A percentile compares a stretch with the other conserved stretches of the same genome.
These are phyloP conservation scores for Calameuta pallipes DNA, from an alignment of 2,888 invertebrate genomes.

Conservation along the genomic window DNA sequence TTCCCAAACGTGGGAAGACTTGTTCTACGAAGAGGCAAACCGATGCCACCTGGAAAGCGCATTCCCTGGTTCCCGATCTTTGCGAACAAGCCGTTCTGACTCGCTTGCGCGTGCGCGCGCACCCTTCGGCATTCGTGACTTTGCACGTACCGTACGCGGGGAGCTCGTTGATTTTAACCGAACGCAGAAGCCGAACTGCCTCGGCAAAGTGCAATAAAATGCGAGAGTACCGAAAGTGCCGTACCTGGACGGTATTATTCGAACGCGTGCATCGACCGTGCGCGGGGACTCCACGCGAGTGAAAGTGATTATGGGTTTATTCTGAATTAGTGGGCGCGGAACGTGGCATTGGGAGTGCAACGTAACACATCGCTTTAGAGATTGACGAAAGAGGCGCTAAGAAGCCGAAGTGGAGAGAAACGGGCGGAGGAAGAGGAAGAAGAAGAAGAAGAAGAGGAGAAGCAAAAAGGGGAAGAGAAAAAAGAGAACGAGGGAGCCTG, in stretches of 20 bases:
- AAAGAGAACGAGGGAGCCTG: neutral
- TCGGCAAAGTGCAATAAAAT: slow-evolving; percentile 24
- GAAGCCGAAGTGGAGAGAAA: neutral
- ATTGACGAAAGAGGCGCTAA: neutral
- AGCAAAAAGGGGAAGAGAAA: slow-evolving; percentile 7
- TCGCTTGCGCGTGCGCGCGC: slow-evolving; percentile 2
- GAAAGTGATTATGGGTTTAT: slow-evolving; percentile 8
- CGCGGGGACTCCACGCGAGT: neutral
- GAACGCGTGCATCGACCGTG: neutral
- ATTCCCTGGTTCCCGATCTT: slow-evolving; percentile 42
- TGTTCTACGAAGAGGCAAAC: slow-evolving; percentile 9
- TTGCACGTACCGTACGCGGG: neutral
- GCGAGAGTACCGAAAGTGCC: slow-evolving; percentile 38
- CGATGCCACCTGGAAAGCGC: slow-evolving; percentile 40
- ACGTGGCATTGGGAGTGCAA: slow-evolving; percentile 24
- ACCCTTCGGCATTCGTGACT: neutral
- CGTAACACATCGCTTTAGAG: neutral
- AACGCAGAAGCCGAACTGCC: neutral
- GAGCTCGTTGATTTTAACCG: neutral
- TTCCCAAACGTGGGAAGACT: slow-evolving; percentile 5
- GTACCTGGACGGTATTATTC: slow-evolving; percentile 34
- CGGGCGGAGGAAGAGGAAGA: neutral
- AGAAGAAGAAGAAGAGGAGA: neutral
- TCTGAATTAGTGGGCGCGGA: slow-evolving; percentile 20
- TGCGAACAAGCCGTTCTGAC: slow-evolving; percentile 45